These are phyloP conservation scores for Pantherophis alleghaniensis DNA, from an alignment of 2,797 vertebrate genomes.

Conservation along the genomic window DNA sequence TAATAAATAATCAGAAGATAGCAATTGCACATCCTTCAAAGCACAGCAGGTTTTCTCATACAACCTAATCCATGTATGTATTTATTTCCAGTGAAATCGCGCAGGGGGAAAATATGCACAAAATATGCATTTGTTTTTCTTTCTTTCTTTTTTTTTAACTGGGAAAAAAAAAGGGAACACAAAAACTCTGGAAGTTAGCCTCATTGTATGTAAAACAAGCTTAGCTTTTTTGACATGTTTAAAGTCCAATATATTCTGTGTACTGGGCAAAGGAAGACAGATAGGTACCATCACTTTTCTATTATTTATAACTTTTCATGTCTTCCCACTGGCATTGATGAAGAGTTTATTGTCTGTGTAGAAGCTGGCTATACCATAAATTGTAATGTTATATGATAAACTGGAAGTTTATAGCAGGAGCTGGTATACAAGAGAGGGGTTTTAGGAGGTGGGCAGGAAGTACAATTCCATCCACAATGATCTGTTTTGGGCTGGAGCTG, in stretches of 20 bases:
- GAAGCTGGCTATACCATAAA: slow-evolving; percentile 81
- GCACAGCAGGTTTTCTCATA: not conserved
- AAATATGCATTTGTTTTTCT: slow-evolving; percentile 26
- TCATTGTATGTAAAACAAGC: slow-evolving; percentile 71
- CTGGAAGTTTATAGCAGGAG: slow-evolving; percentile 76
- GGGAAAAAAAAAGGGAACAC: not conserved
- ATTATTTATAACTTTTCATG: slow-evolving; percentile 79
- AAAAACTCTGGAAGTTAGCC: not conserved
- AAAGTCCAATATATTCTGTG: slow-evolving; percentile 68
- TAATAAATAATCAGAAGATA: slow-evolving; percentile 22
- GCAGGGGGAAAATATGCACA: not conserved
- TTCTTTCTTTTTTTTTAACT: not conserved
- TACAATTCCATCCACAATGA: slow-evolving; percentile 69
- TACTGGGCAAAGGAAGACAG: slow-evolving; percentile 69
- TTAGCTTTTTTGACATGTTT: slow-evolving; percentile 68
- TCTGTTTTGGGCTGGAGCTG: slow-evolving; percentile 69
- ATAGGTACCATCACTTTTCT: slow-evolving; percentile 73
- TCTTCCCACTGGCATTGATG: slow-evolving; percentile 79
- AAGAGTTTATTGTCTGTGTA: slow-evolving; percentile 79
- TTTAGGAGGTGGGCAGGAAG: slow-evolving; percentile 55
- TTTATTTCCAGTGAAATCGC: slow-evolving; percentile 54
- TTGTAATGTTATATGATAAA: slow-evolving; percentile 83
- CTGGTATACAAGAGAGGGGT: slow-evolving; percentile 67
- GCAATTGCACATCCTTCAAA: not conserved
- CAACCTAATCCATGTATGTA: slow-evolving; percentile 37